Conservation (phyloP, 2,113 vertebrate species). For the Numenius arquata region DNA sequence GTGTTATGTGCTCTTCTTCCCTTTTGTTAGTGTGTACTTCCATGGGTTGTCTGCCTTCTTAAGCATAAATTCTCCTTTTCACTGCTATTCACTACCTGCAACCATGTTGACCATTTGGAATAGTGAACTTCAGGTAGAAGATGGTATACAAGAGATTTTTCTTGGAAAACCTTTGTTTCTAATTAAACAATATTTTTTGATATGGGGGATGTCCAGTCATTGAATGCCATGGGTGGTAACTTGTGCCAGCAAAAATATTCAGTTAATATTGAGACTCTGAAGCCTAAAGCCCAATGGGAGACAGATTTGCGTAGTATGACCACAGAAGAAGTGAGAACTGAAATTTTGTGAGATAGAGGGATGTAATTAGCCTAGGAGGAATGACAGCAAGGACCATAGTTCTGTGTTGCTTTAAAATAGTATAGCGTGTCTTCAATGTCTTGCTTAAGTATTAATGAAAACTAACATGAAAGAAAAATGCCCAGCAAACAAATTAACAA, state of each 20-base stretch:
- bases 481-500: not conserved
- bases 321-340: not conserved
- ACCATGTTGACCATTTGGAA: not conserved
- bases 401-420: not conserved
- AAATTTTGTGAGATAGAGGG: not conserved
- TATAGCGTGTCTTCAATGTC: not conserved
- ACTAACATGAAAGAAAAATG: not conserved
- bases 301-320: not conserved
- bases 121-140: not conserved
- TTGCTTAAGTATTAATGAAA: not conserved
- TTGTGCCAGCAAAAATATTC: not conserved
- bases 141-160: not conserved
- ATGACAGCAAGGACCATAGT: not conserved
- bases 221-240: not conserved
- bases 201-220: not conserved
- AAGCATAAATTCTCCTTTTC: not conserved
- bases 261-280: not conserved
- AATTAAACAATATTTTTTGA: not conserved
- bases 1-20: not conserved
- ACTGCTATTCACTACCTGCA: not conserved
- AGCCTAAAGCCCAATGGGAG: not conserved
- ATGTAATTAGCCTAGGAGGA: not conserved
- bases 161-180: not conserved
- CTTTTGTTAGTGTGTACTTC: not conserved
- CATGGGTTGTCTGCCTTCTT: not conserved